phyloP scores from a whole-genome alignment of 1,140 invertebrate species.

The Saccostrea glomerata region DNA sequence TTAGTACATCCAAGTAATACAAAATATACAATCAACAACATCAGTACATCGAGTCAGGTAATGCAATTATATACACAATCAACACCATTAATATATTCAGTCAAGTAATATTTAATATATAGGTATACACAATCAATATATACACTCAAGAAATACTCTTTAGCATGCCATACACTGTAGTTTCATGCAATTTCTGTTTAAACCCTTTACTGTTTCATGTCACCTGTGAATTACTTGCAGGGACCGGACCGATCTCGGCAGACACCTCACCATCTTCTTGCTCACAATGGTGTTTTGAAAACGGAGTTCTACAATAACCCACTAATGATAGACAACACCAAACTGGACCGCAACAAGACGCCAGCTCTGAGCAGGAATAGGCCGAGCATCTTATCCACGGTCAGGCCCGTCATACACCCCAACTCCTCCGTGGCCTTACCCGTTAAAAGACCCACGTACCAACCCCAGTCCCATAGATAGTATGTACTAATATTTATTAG shows the following conservation, averaged over 20 bases:
- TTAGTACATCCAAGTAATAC: too few species aligned
- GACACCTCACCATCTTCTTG: constrained; percentile 23
- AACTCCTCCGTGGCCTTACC: not conserved
- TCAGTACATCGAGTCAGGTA: too few species aligned
- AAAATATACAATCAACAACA: too few species aligned
- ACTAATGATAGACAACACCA: not conserved
- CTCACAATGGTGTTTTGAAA: constrained; percentile 42
- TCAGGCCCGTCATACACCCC: not conserved
- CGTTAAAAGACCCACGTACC: not conserved
- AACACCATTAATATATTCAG: not conserved
- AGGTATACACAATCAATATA: too few species aligned
- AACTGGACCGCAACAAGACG: not conserved
- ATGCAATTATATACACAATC: too few species aligned
- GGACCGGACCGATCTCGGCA: not conserved
- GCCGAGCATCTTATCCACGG: not conserved
- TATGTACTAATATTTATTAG: too few species aligned
- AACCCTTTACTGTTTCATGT: not conserved
- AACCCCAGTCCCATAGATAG: not conserved
- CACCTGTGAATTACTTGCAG: not conserved
- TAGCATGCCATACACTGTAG: too few species aligned
- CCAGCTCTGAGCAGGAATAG: not conserved
- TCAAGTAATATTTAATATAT: not conserved
- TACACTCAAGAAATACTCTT: too few species aligned
- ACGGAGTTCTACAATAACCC: constrained; percentile 47
- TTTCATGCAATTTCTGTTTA: too few species aligned